Evolutionary conservation across 2,888 invertebrate genomes (phyloP), one percentile per base, ranked within the genome.

Genomic region (Dexiosoma caninum): DNA sequence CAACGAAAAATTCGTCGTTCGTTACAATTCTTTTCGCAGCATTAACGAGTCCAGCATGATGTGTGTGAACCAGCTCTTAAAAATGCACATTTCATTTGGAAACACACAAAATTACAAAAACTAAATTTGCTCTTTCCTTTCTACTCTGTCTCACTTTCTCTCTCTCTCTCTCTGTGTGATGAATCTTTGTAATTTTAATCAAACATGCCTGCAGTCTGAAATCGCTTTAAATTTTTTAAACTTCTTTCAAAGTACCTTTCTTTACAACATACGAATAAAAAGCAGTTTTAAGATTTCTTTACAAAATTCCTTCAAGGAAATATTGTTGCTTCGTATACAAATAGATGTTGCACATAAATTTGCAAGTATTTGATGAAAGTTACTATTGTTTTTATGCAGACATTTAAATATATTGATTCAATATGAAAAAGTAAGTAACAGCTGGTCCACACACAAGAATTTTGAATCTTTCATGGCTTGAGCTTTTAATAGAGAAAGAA

Each of bases 281-380:
- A 35, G 23, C 2, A 53, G 42, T 53, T n/a, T 66, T 16, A 0
- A 40, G 14, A 12, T 40, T 66, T 27, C 16, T 66, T 16, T 16
- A 27, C 12, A 37, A 40, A 70, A 59, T 40, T 27, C 40, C 14
- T 19, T 59, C 30, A 2, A 16, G 32, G 37, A 44, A 59, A 59
- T 40, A 32, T 23, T 44, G 32, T 53, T 53, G 32, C 14, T 44
- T 37, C 27, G n/a, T 46, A 62, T 46, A 23, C 69, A 57, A 55
- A 44, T 44, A 30, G 32, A 14, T 42, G 67, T 44, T 40, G 42
- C 59, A 35, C 59, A 70, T 49, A 70, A 49, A 70, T 57, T 55
- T 53, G 40, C 42, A 69, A 55, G n/a, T 69, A 55, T 14, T 40
- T 55, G 42, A n/a, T 55, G 21, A 12, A 21, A 67, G 53, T 55